Percentiles rank a stretch among this genome's conserved stretches.
phyloP scores from a whole-genome alignment of 2,113 vertebrate genomes.

The Labrus mixtus region DNA sequence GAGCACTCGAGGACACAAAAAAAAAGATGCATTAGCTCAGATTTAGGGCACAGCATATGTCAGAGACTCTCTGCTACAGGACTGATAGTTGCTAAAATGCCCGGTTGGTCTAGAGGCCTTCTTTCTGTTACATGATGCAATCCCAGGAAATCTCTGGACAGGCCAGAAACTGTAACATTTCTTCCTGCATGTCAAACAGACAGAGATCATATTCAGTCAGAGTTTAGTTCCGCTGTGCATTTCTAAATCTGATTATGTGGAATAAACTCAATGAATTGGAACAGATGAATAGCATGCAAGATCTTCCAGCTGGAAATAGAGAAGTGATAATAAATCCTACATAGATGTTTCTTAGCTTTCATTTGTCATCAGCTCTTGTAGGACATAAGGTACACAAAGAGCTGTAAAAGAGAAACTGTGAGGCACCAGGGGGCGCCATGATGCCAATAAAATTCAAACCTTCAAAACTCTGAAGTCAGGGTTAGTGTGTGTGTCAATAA shows the following conservation, averaged over 20 bases:
- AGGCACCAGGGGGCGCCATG: constrained; percentile 56
- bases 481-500: neutral
- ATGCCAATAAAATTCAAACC: neutral
- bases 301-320: too few species aligned
- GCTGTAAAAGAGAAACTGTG: neutral
- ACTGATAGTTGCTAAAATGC: neutral
- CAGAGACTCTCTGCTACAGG: neutral
- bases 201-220: constrained; percentile 2
- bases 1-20: constrained; percentile 39
- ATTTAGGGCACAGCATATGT: constrained; percentile 5
- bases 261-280: neutral
- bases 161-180: neutral
- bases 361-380: neutral
- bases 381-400: neutral
- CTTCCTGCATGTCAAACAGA: neutral
- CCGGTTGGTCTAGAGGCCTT: neutral
- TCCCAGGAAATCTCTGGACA: constrained; percentile 40
- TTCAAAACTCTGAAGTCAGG: neutral
- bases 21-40: constrained; percentile 35
- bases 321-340: neutral
- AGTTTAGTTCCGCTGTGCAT: neutral
- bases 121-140: constrained; percentile 53
- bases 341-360: neutral
- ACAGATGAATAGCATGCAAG: neutral
- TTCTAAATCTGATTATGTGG: constrained; percentile 1